Evolutionary conservation across 2,797 vertebrate genomes (phyloP).

Genomic region (Hydrophis major): DNA sequence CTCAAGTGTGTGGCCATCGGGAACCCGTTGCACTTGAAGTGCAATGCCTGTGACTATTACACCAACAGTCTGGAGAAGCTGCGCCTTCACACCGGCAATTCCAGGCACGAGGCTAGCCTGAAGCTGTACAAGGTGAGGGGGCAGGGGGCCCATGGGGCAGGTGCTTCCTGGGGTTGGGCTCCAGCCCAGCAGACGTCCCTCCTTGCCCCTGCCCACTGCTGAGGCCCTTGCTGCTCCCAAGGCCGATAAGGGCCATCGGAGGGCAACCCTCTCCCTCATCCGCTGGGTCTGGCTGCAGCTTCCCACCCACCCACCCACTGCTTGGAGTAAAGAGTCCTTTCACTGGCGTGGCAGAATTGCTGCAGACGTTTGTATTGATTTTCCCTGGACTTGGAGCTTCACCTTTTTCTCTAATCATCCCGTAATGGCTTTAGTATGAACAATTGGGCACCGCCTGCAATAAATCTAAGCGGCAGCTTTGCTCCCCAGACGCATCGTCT

Average conservation of each 20-base stretch:
- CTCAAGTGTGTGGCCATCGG: conserved; percentile 98
- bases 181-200: neutral
- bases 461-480: conserved; percentile 94
- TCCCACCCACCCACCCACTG: neutral
- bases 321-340: conserved; percentile 79
- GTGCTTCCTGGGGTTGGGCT: neutral
- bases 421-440: conserved; percentile 99
- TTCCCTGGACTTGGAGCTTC: conserved; percentile 99
- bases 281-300: neutral
- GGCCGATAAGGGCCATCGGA: neutral
- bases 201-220: neutral
- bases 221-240: neutral
- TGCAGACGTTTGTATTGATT: conserved; percentile 99
- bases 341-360: conserved; percentile 88
- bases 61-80: conserved; percentile 98
- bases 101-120: conserved; percentile 95
- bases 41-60: conserved; percentile 98
- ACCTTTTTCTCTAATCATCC: conserved; percentile 99
- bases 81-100: conserved; percentile 94
- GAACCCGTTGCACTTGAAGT: conserved; percentile 96
- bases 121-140: conserved; percentile 95
- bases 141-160: neutral
- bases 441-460: conserved; percentile 97
- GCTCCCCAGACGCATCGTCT: conserved; percentile 74
- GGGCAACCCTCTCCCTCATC: neutral